Base-by-base conservation (phyloP, 1,140 invertebrate genomes). In the Drosophila persimilis region DNA sequence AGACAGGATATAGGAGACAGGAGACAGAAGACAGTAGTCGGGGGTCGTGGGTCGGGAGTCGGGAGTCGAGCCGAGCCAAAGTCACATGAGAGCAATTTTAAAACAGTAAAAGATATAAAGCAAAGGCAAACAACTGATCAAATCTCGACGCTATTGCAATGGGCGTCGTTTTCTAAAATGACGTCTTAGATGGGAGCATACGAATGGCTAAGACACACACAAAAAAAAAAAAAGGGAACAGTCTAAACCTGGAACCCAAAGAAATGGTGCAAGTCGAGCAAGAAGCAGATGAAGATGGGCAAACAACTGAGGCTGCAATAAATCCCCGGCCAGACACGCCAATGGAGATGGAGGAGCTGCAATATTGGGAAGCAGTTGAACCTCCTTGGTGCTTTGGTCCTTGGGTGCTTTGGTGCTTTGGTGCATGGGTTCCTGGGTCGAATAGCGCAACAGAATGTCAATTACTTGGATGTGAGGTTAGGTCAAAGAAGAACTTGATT, bases 401-500 rank as follows among this genome's bases (percentile, higher is more conserved):
- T 24, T 7, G 29, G 51, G 31, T 53, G 51, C 35, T 41, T 29
- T 29, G 51, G 31, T 39, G 51, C 31, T 39, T 17, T 62, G 65
- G 43, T 48, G 6, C 29, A 2, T 39, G 35, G 35, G 11, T 39
- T 43, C 52, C 17, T 39, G 22, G 55, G 43, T 58, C 73, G 62
- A 74, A 75, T 74, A 65, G 73, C 70, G 70, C 73, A 75, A 74
- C 73, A 75, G 70, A 75, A 74, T 75, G 70, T 75, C 71, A 75
- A 65, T 66, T 73, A 75, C 73, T 74, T 75, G 61, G 74, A 66
- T 59, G 70, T 73, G 71, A 59, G 71, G 73, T 73, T 73, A 48
- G 70, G 71, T 75, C 73, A 75, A 50, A 75, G 70, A 26, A 22
- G 11, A 54, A 44, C 63, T 69, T 69, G 52, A 70, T 70, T 70